Evolutionary conservation across 2,888 invertebrate genomes (phyloP), one percentile per base, ranked within the genome.

Genomic region (Linnaemya tessellans): DNA sequence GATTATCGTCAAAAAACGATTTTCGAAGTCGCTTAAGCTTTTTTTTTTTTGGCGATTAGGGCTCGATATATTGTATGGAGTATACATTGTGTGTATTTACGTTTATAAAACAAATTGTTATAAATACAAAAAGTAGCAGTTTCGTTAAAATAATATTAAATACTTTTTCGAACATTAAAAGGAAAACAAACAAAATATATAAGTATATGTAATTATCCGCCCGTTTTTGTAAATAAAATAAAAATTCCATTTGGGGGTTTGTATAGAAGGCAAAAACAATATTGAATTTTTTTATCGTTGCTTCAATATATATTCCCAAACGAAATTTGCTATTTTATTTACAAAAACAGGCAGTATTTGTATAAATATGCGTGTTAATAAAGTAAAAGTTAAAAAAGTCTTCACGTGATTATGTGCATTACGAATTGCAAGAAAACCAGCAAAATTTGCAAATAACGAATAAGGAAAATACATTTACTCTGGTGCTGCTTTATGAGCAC

Each of bases 401-500:
- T 71, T 18, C 43, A 75, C 60, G 51, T 79, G 62, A 43, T 65
- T 25, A 38, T 83, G 73, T 79, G 73, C 75, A 80, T 73, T 49
- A 70, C 11, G 56, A 54, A 71, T 56, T 35, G 65, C 56, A 60
- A 38, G 18, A 60, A 35, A 58, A 70, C 35, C 35, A 49, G 58
- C 22, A 46, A 68, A 49, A n/a, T n/a, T 38, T 9, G n/a, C 20
- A 18, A 67, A n/a, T 11, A 49, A n/a, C n/a, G 13, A n/a, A 22
- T 41, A 41, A 41, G n/a, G 9, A 18, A 68, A 67, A 15, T 22
- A 46, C 10, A 60, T 46, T 84, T 90, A 90, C 70, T 90, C 90
- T 11, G 89, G 90, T 13, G 90, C 88, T 77, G 91, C 89, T 88
- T 98, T 98, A 92, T 98, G 97, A 87, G 95, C 94, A 85, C 98